Conservation (phyloP, 2,888 invertebrate species). For the Agonopterix alstromeriana region DNA sequence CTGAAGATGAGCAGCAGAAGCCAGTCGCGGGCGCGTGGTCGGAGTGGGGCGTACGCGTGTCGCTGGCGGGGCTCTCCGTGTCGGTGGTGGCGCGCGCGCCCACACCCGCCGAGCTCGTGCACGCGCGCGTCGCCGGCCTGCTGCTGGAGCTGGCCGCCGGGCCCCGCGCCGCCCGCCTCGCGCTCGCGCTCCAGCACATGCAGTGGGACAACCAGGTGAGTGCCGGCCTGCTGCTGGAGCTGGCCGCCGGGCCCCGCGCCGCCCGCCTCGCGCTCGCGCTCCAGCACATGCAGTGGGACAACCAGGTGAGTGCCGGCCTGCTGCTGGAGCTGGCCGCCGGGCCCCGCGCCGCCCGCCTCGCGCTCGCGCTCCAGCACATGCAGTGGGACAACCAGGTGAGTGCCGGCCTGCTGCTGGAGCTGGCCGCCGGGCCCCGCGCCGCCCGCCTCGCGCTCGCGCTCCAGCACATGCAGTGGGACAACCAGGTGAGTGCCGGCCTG, state of each 20-base stretch:
- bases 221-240: too few species aligned
- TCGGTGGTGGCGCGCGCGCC: slow-evolving; percentile 84
- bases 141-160: slow-evolving; percentile 71
- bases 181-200: slow-evolving; percentile 85
- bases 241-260: too few species aligned
- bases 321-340: too few species aligned
- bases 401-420: slow-evolving; percentile 51
- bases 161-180: slow-evolving; percentile 71
- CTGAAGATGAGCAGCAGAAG: slow-evolving; percentile 21
- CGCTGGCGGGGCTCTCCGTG: slow-evolving; percentile 82
- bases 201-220: slow-evolving; percentile 90
- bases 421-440: slow-evolving; percentile 36
- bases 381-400: slow-evolving; percentile 78
- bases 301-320: slow-evolving; percentile 82
- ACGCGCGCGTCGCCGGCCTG: slow-evolving; percentile 82
- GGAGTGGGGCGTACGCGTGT: slow-evolving; percentile 79
- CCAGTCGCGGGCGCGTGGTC: slow-evolving; percentile 13
- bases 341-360: slow-evolving; percentile 84
- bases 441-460: slow-evolving; percentile 83
- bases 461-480: slow-evolving; percentile 90
- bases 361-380: slow-evolving; percentile 85
- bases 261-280: slow-evolving; percentile 80
- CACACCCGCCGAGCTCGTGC: slow-evolving; percentile 86
- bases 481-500: slow-evolving; percentile 70
- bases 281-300: slow-evolving; percentile 90